Evolutionary conservation across 2,888 invertebrate species (phyloP), one percentile per base, ranked within the genome.

Genomic region (Amphipyra tragopoginis): DNA sequence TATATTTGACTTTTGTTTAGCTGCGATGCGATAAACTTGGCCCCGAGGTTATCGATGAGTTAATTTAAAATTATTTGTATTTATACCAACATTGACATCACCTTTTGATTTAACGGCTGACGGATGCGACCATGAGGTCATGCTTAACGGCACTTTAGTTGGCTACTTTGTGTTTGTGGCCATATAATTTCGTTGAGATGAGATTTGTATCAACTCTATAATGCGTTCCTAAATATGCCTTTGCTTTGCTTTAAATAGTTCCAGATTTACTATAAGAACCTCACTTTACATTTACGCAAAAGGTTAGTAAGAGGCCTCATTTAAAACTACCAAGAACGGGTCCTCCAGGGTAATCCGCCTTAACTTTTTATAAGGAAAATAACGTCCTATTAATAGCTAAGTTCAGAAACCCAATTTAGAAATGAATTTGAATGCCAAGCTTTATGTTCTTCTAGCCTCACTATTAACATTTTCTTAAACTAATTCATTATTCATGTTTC

Each of bases 81-180:
- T n/a, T n/a, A n/a, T n/a, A n/a, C n/a, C n/a, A n/a, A n/a, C 13
- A 45, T 59, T 67, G 76, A 75, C 69, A 67, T 79, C 62, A 76
- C 39, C 33, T 26, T 50, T 54, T 70, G 66, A 70, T 54, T 60
- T 63, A 65, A 62, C 51, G 36, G 42, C 26, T 57, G 55, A 51
- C 47, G 65, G 49, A 59, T 61, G 56, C 47, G 38, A 39, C 21
- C 10, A 2, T n/a, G 43, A 76, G 76, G 61, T 76, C 59, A 62
- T 43, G 6, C 11, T 26, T 53, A 50, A 8, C 59, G 45, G 67
- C 26, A 44, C n/a, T 53, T 36, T 48, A 40, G 42, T 65, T 42
- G 15, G 47, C 13, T 51, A 33, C 15, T 51, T 13, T 38, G n/a
- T 40, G 21, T 61, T 47, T 51, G 58, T 65, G 40, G 33, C 29